Conservation (phyloP, 2,888 invertebrate genomes). For the Perithous albicinctus region DNA sequence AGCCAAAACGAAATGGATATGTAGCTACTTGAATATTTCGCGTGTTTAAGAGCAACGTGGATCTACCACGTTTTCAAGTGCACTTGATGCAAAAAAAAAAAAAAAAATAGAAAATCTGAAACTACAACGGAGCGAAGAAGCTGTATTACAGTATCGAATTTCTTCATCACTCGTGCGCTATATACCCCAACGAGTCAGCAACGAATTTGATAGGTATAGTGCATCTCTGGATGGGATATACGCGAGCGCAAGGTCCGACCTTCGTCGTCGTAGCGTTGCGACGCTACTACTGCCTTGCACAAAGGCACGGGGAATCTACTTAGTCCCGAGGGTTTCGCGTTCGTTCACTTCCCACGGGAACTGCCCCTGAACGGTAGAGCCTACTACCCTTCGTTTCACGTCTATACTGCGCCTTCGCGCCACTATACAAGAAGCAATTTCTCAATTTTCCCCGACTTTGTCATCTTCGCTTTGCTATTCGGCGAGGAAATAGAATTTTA, state of each 20-base stretch:
- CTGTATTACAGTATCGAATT: constrained; percentile 34
- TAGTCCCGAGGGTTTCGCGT: constrained; percentile 75
- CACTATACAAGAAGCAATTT: constrained; percentile 82
- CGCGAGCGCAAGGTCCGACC: constrained; percentile 66
- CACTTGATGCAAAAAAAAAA: neutral
- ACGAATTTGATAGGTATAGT: constrained; percentile 70
- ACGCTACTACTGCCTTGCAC: constrained; percentile 65
- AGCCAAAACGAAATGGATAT: too few relatives aligned
- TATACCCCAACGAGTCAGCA: constrained; percentile 6
- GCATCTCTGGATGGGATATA: constrained; percentile 68
- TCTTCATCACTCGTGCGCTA: constrained; percentile 8
- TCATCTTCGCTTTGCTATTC: constrained; percentile 84
- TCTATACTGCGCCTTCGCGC: constrained; percentile 52
- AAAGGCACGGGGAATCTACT: constrained; percentile 81
- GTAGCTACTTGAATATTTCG: too few relatives aligned
- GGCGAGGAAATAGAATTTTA: constrained; percentile 83
- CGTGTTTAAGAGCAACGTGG: neutral
- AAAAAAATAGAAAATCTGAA: constrained; percentile 1
- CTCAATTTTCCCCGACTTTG: constrained; percentile 84
- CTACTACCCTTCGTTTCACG: constrained; percentile 28
- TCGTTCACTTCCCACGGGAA: constrained; percentile 74
- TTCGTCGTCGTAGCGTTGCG: constrained; percentile 61
- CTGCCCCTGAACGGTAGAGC: constrained; percentile 43
- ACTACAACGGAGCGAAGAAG: constrained; percentile 11
- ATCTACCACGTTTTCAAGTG: neutral